Base-by-base conservation (phyloP, 2,113 vertebrate species). In the Melanerpes aurifrons region DNA sequence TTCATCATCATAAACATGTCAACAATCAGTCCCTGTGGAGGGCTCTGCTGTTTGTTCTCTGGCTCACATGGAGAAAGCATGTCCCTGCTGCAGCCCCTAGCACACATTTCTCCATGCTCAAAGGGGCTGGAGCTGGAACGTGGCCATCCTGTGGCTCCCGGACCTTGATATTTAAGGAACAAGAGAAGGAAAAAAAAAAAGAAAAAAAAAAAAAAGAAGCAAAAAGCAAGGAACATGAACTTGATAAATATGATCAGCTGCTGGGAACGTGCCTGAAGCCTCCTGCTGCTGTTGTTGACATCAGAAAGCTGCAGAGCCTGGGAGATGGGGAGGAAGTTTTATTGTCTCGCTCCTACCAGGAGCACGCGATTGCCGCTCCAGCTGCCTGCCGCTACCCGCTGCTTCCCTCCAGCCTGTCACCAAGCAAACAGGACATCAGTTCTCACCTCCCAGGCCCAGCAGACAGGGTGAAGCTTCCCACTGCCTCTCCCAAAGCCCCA, bases 1-100 rank as follows among this genome's bases (percentile, higher is more conserved):
- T 97, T 96, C 92, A 97, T 97, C 96, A 97, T 97, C 97, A 97
- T 98, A 97, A 97, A 97, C 94, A 92, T 97, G 97, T 97, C 97
- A 96, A 95, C 96, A 95, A 89, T 81, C 72, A 40, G 84, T 94
- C 96, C 96, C 95, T 2, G 6, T 61, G 94, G 96, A 96, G 78
- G 59, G 85, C 74, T 94, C 84, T 93, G 94, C 92, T 97, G 91
- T 95, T 96, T 94, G 78, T 96, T 95, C 95, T 93, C 72, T 89
- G 64, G 95, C 93, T 97, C 92, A 83, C 75, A 82, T 81, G 82
- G 86, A 94, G 94, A 93, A 96, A 93, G 87, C 73, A 57, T 92
- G 94, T 90, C 91, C 87, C 93, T 43, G 89, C 95, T 89, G 85
- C 92, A 94, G 91, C 90, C 86, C 91, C 78, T 85, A 92, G 83